These are phyloP conservation scores for Leptatherina wallacei DNA, from an alignment of 2,797 vertebrate species.

Conservation along the genomic window DNA sequence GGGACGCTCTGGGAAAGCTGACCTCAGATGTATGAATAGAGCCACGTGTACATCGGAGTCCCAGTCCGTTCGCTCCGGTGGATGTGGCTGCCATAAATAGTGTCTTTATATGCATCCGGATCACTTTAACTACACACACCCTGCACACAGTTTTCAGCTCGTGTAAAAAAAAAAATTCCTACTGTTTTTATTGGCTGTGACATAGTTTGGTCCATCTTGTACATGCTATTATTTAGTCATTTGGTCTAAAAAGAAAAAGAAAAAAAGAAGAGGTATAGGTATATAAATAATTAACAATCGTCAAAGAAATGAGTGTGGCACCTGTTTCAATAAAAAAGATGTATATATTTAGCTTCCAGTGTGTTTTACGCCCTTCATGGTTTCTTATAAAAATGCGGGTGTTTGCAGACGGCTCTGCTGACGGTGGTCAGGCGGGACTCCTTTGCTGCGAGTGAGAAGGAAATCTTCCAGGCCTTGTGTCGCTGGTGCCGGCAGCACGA, in stretches of 20 bases:
- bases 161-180: too few relatives aligned
- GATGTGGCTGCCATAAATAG: too few relatives aligned
- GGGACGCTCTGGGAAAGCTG: neutral
- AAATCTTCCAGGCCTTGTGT: conserved; percentile 95
- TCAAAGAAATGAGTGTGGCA: too few relatives aligned
- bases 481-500: conserved; percentile 94
- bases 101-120: neutral
- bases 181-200: too few relatives aligned
- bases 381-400: neutral
- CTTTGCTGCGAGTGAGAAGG: conserved; percentile 94
- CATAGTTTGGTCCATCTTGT: too few relatives aligned
- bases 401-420: conserved; percentile 87
- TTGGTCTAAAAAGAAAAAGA: too few relatives aligned
- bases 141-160: neutral
- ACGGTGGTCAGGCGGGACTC: conserved; percentile 92
- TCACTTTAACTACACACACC: neutral
- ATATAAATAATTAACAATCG: too few relatives aligned
- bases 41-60: too few relatives aligned
- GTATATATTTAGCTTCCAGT: neutral
- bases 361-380: neutral
- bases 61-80: too few relatives aligned
- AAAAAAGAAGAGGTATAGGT: too few relatives aligned
- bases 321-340: too few relatives aligned
- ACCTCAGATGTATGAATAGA: neutral
- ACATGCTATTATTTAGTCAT: too few relatives aligned